Conservation (phyloP, 2,113 vertebrate species). For the Oreochromis aureus region DNA sequence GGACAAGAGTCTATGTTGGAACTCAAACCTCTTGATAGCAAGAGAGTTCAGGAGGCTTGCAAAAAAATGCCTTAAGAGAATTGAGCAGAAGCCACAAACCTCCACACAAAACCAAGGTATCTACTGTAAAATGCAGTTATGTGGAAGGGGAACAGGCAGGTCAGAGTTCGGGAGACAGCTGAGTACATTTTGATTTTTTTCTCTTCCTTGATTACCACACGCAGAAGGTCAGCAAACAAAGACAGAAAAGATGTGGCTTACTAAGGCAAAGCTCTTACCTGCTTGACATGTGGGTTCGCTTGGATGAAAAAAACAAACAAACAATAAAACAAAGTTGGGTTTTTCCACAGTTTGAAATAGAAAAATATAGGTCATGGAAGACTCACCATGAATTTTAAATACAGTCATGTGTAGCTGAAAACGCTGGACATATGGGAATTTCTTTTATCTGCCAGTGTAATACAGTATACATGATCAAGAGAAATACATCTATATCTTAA, state of each 20-base stretch:
- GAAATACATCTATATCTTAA: not conserved
- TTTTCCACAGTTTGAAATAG: not conserved
- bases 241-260: not conserved
- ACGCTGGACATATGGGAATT: not conserved
- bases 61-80: not conserved
- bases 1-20: slow-evolving; percentile 30
- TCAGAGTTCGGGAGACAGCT: not conserved
- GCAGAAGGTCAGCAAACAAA: not conserved
- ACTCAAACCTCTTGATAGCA: slow-evolving; percentile 14
- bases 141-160: not conserved
- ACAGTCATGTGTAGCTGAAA: not conserved
- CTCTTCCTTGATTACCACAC: not conserved
- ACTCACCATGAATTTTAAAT: not conserved
- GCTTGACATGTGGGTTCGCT: not conserved
- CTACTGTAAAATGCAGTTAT: not conserved
- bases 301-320: not conserved
- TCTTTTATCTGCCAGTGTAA: not conserved
- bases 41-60: not conserved
- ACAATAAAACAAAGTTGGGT: not conserved
- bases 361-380: not conserved
- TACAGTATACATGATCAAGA: not conserved
- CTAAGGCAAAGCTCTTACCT: not conserved
- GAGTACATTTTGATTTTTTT: not conserved
- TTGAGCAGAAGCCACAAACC: not conserved
- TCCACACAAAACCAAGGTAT: not conserved